phyloP scores from a whole-genome alignment of 2,113 vertebrate genomes.

The Ceyx margarethae region DNA sequence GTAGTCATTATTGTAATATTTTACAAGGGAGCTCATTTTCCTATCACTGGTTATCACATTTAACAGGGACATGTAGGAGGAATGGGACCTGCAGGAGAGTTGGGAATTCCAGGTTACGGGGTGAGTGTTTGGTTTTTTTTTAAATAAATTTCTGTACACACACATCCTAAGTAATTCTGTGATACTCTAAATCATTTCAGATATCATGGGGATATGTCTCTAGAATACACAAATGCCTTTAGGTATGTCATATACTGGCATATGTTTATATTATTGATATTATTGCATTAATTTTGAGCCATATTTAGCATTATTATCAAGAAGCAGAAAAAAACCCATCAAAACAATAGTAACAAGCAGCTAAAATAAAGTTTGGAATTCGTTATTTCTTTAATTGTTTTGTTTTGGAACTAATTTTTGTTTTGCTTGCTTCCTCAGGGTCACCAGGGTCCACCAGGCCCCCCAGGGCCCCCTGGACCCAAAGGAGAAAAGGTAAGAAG shows the following conservation, averaged over 20 bases:
- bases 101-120: constrained; percentile 88
- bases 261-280: background rate
- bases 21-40: constrained; percentile 12
- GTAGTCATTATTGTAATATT: background rate
- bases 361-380: background rate
- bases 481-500: constrained; percentile 94
- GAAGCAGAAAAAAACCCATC: background rate
- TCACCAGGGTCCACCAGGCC: constrained; percentile 84
- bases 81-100: constrained; percentile 87
- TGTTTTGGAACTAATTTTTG: background rate
- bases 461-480: constrained; percentile 83
- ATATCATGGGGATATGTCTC: background rate
- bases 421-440: constrained; percentile 77
- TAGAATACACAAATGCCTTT: background rate
- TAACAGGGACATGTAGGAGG: constrained; percentile 85
- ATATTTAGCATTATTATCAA: background rate
- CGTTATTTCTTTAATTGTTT: background rate
- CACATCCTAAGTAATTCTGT: background rate
- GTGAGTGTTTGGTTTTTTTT: constrained; percentile 68
- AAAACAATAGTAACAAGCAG: background rate
- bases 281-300: background rate
- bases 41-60: constrained; percentile 51
- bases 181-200: background rate
- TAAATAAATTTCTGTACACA: background rate
- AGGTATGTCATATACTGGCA: background rate